A percentile compares a stretch with the other conserved stretches of the same genome.
phyloP scores from a whole-genome alignment of 2,113 vertebrate species.

The Rallus limicola region DNA sequence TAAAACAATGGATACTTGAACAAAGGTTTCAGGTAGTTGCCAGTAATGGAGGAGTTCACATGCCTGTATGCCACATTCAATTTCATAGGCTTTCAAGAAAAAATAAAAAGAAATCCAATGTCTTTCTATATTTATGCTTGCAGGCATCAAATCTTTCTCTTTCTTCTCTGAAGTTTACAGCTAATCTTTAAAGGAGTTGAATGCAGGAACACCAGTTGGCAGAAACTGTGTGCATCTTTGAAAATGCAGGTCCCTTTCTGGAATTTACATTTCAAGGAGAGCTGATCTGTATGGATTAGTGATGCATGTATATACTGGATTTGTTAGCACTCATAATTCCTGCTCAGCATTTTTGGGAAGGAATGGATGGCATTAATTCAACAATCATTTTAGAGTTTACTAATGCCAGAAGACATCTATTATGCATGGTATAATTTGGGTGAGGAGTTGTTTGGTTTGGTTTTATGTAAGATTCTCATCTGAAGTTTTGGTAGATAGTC shows the following conservation, averaged over 20 bases:
- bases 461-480: background rate
- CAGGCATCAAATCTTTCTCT: slow-evolving; percentile 11
- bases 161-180: slow-evolving; percentile 33
- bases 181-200: slow-evolving; percentile 41
- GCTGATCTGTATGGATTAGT: slow-evolving; percentile 28
- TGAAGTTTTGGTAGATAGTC: background rate
- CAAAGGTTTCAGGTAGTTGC: background rate
- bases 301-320: background rate
- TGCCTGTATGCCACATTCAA: background rate
- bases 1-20: background rate
- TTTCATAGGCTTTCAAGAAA: background rate
- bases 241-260: background rate
- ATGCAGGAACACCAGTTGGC: background rate
- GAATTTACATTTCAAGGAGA: slow-evolving; percentile 51
- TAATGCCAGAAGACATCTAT: background rate
- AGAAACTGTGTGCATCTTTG: background rate
- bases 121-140: slow-evolving; percentile 17
- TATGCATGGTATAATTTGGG: background rate
- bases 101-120: background rate
- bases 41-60: background rate
- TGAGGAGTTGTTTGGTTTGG: background rate
- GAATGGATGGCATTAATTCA: background rate
- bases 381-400: background rate
- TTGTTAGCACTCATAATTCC: background rate
- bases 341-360: background rate